Evolutionary conservation across 2,888 invertebrate genomes (phyloP), one percentile per base, ranked within the genome.

Genomic region (Phalera bucephala): DNA sequence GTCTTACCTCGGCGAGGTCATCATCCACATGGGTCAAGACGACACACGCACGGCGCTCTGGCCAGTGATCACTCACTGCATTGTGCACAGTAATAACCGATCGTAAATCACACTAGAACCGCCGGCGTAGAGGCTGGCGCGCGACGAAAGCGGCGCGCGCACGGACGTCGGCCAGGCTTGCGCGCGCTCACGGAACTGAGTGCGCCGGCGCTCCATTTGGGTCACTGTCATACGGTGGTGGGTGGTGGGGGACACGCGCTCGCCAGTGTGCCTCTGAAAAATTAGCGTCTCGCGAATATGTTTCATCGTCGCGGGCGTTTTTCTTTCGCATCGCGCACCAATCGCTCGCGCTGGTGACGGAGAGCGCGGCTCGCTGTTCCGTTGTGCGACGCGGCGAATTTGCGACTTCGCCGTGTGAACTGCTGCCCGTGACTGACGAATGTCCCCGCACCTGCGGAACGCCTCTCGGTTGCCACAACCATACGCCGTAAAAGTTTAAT

Each of bases 181-280:
- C 78, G 78, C 72, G 76, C 79, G 72, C 82, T 85, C 83, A 79
- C 88, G 85, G 87, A 83, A 87, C 87, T 83, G 82, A 87, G 70
- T 85, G 85, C 86, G 87, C 80, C 72, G 78, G 82, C 85, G 84
- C 77, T 73, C 84, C 85, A 87, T 87, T 86, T 87, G 82, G 87
- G 87, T 87, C 88, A 87, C 88, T 89, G 87, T 87, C 88, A 87
- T 79, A 69, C 74, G 62, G 80, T 83, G 83, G 84, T 73, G 80
- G 80, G 83, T 82, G 80, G 88, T 81, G 77, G 85, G 82, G 85
- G 81, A 76, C 71, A 72, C 65, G 72, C 74, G 75, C 70, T 78
- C 66, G 76, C 77, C 72, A 78, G 72, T 70, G 79, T 60, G 79
- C 75, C 71, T 80, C 87, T 87, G 86, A 86, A 87, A 87, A 86